Conservation (phyloP, 2,888 invertebrate genomes). For the Hypomecis atomaria region DNA sequence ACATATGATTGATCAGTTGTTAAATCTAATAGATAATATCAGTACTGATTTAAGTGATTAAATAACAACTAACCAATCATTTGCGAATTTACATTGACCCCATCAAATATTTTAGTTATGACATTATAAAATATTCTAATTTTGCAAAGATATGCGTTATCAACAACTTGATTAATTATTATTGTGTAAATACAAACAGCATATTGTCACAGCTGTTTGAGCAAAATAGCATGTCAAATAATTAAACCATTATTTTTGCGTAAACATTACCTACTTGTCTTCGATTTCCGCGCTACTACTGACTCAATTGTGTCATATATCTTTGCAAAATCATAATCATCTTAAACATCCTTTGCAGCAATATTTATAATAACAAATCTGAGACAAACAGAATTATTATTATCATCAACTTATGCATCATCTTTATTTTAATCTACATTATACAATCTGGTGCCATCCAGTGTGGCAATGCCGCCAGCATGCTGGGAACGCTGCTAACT, state of each 20-base stretch:
- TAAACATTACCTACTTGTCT: background rate
- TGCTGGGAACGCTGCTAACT: no score
- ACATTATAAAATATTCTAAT: slow-evolving; percentile 15
- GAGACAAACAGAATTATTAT: background rate
- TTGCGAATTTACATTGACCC: slow-evolving; percentile 45
- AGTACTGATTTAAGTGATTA: background rate
- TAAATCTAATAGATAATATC: background rate
- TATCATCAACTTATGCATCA: background rate
- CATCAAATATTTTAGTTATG: slow-evolving; percentile 41
- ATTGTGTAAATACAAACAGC: no score
- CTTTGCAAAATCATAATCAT: slow-evolving; percentile 10
- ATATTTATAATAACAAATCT: background rate
- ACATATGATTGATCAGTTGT: slow-evolving; percentile 39
- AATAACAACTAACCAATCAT: slow-evolving; percentile 34
- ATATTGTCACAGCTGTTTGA: background rate
- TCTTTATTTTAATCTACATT: background rate
- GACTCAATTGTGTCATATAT: slow-evolving; percentile 4
- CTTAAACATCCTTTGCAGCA: background rate
- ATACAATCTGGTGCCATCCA: background rate
- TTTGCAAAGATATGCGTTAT: slow-evolving; percentile 13
- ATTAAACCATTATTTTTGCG: background rate
- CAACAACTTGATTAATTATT: no score
- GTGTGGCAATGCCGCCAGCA: no score
- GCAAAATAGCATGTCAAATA: no score
- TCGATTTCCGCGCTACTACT: background rate